Conservation (phyloP, 2,888 invertebrate species). For the Chymomyza fuscimana region DNA sequence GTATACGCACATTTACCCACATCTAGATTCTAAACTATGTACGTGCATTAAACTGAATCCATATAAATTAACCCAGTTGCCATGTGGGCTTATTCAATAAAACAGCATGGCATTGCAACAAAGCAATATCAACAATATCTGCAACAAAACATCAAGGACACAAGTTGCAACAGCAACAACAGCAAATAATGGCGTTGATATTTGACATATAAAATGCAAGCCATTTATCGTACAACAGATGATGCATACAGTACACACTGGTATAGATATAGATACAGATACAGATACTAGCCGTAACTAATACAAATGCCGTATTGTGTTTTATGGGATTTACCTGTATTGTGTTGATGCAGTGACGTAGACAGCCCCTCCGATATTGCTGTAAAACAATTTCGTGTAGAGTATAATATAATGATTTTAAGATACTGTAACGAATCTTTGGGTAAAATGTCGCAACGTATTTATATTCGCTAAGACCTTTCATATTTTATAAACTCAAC, state of each 20-base stretch:
- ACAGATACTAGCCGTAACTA: neutral
- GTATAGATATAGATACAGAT: neutral
- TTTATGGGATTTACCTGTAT: neutral
- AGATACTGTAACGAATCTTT: no score
- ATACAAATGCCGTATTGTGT: neutral
- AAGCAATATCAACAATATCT: neutral
- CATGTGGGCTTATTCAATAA: neutral
- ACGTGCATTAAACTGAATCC: neutral
- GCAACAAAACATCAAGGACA: neutral
- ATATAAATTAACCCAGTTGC: constrained; percentile 2
- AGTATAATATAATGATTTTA: no score
- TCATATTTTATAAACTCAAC: no score
- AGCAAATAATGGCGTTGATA: constrained; percentile 39
- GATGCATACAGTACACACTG: constrained; percentile 22
- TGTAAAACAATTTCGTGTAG: no score
- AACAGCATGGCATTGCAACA: constrained; percentile 4
- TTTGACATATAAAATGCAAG: constrained; percentile 53
- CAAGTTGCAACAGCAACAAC: constrained; percentile 1
- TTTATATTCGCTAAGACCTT: no score
- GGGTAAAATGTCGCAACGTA: no score
- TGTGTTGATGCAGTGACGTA: no score
- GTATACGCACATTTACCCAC: neutral
- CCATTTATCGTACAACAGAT: constrained; percentile 27
- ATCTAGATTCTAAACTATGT: neutral
- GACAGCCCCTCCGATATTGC: neutral